Evolutionary conservation across 2,888 invertebrate genomes (phyloP).

Genomic region (Tricholauxania praeusta): DNA sequence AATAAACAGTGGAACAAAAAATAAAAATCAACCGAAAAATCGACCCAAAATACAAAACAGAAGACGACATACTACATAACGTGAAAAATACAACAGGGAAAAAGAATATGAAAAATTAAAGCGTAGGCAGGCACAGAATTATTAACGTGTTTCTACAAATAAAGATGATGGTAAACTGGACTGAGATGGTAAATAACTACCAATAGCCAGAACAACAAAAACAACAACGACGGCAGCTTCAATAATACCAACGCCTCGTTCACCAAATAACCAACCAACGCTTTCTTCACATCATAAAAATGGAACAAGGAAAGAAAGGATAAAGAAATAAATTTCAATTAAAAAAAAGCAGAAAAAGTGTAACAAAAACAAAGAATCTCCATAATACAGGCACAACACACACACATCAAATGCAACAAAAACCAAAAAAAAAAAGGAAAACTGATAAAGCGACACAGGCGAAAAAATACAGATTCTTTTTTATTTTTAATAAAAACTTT

Average conservation of each 20-base stretch:
- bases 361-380: constrained; percentile 16
- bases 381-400: constrained; percentile 14
- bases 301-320: constrained; percentile 10
- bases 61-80: neutral
- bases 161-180: constrained; percentile 8
- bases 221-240: neutral
- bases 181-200: constrained; percentile 4
- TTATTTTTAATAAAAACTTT: constrained; percentile 23
- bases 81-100: neutral
- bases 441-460: neutral
- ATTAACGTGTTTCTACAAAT: constrained; percentile 19
- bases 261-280: too few relatives aligned
- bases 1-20: constrained; percentile 5
- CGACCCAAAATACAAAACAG: neutral
- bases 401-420: neutral
- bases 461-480: constrained; percentile 13
- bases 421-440: constrained; percentile 5
- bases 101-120: neutral
- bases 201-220: neutral
- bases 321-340: constrained; percentile 13
- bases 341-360: neutral
- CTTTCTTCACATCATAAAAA: constrained; percentile 6
- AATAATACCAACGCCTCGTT: constrained; percentile 8
- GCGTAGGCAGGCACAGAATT: constrained; percentile 4
- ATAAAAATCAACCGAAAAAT: constrained; percentile 2